A percentile compares a stretch with the other conserved stretches of the same genome.
These are phyloP conservation scores for Phlogophora meticulosa DNA, from an alignment of 2,888 invertebrate genomes.

Conservation along the genomic window DNA sequence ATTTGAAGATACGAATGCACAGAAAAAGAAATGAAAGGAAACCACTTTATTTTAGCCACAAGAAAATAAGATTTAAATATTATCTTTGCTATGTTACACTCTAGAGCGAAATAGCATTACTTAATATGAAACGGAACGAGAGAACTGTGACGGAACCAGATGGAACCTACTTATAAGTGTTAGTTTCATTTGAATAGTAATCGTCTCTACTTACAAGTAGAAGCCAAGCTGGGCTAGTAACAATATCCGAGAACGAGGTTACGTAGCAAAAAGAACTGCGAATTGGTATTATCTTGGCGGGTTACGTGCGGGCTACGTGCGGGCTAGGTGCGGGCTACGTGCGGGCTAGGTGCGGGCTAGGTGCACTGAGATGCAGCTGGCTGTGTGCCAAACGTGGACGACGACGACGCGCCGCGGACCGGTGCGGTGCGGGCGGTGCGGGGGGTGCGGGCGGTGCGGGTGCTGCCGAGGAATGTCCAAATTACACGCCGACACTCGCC, in stretches of 20 bases:
- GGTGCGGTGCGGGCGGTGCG: slow-evolving; percentile 26
- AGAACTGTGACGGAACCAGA: slow-evolving; percentile 15
- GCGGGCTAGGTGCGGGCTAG: slow-evolving; percentile 34
- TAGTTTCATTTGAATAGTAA: slow-evolving; percentile 42
- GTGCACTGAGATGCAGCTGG: too few relatives aligned
- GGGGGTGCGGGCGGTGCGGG: slow-evolving; percentile 25
- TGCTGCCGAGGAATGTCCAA: slow-evolving; percentile 68
- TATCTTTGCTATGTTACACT: slow-evolving; percentile 16
- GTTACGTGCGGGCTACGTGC: slow-evolving; percentile 34
- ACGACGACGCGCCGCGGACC: slow-evolving; percentile 18
- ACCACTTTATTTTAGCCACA: slow-evolving; percentile 50
- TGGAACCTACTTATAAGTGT: slow-evolving; percentile 26
- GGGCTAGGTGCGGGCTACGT: slow-evolving; percentile 30
- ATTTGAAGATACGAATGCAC: slow-evolving; percentile 50
- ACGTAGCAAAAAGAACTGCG: slow-evolving; percentile 49
- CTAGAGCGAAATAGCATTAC: slow-evolving; percentile 37
- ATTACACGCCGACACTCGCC: slow-evolving; percentile 68
- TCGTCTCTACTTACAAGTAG: slow-evolving; percentile 33
- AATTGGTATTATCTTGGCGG: slow-evolving; percentile 45
- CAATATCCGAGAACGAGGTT: slow-evolving; percentile 37
- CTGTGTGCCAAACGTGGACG: slow-evolving; percentile 44
- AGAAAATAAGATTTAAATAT: slow-evolving; percentile 32
- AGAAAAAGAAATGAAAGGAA: slow-evolving; percentile 32
- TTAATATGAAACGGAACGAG: slow-evolving; percentile 24
- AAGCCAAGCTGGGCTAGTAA: slow-evolving; percentile 31